Conservation (phyloP, 2,888 invertebrate genomes). For the Drosophila formosana region DNA sequence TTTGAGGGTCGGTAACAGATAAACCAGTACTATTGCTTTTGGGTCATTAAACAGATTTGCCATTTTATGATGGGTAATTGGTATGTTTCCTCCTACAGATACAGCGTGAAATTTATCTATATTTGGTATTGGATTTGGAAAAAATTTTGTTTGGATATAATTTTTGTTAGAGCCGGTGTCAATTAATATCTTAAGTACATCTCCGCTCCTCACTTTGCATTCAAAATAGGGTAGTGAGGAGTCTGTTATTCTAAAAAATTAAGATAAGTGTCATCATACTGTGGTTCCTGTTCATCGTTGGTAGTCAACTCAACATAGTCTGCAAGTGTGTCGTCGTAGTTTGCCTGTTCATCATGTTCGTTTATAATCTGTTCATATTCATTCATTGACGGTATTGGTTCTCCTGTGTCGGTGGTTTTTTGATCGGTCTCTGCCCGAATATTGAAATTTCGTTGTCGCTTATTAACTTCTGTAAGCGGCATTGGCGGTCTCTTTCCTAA, state of each 20-base stretch:
- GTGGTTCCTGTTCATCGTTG: not conserved
- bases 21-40: no score
- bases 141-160: no score
- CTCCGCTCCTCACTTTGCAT: conserved; percentile 7
- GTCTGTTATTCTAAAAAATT: not conserved
- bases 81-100: no score
- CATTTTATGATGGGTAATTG: no score
- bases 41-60: no score
- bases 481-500: not conserved
- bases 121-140: no score
- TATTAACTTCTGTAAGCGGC: not conserved
- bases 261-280: not conserved
- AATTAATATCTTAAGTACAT: conserved; percentile 1
- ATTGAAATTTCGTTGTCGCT: conserved; percentile 2
- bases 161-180: no score
- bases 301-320: not conserved
- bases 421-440: not conserved
- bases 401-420: not conserved
- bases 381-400: not conserved
- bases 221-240: not conserved
- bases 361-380: not conserved
- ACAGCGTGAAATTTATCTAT: no score
- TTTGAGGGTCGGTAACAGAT: no score
- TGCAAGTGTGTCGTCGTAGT: not conserved
- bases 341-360: not conserved